A percentile compares a stretch with the other conserved stretches of the same genome.
Conservation (phyloP, 1,140 invertebrate species). For the Muscidifurax raptorellus region DNA sequence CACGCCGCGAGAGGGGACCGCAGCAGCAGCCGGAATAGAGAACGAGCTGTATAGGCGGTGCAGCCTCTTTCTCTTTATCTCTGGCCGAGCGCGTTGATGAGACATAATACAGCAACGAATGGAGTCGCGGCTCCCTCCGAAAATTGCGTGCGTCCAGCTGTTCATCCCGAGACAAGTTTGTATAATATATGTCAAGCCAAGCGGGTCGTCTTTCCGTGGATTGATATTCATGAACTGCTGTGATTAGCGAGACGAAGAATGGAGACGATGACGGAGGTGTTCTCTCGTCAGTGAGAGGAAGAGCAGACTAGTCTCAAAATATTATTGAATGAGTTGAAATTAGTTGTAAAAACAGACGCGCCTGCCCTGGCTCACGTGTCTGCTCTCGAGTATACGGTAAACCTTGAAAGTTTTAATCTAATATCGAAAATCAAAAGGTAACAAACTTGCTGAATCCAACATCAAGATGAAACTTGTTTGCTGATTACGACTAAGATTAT, state of each 20-base stretch:
- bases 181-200: not conserved
- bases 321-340: not conserved
- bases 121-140: not conserved
- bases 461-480: not conserved
- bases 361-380: too few relatives aligned
- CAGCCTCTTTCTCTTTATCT: not conserved
- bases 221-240: not conserved
- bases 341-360: not conserved
- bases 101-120: not conserved
- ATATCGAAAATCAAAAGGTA: not conserved
- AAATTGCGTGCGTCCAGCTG: not conserved
- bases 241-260: not conserved
- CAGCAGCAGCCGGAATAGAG: slow-evolving; percentile 4
- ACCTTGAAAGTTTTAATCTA: not conserved
- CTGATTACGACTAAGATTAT: not conserved
- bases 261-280: not conserved
- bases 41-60: slow-evolving; percentile 11
- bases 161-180: not conserved
- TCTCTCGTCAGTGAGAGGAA: not conserved
- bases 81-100: not conserved
- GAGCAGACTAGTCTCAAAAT: not conserved
- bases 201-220: not conserved
- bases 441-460: not conserved
- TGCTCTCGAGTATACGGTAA: not conserved
- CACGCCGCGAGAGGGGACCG: slow-evolving; percentile 60